phyloP scores from a whole-genome alignment of 2,888 invertebrate genomes.

The Meta bourneti region DNA sequence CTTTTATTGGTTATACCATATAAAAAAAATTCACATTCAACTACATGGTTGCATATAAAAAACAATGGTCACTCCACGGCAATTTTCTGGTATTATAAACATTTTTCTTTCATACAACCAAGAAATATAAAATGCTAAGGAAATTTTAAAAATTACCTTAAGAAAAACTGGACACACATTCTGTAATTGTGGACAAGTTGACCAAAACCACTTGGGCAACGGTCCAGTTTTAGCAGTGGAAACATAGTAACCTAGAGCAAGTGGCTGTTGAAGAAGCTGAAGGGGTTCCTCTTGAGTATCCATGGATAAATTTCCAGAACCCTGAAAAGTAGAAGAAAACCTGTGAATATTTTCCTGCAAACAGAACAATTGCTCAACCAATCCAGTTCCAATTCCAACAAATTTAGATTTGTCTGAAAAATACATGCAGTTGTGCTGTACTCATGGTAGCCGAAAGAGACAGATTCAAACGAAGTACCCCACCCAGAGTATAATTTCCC shows the following conservation, averaged over 20 bases:
- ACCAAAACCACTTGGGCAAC: conserved; percentile 92
- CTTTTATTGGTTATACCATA: too few relatives aligned
- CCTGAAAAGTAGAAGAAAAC: conserved; percentile 64
- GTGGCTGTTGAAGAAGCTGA: conserved; percentile 96
- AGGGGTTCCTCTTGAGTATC: conserved; percentile 87
- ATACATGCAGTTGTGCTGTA: too few relatives aligned
- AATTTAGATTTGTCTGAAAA: too few relatives aligned
- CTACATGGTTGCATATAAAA: too few relatives aligned
- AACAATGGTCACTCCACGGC: too few relatives aligned
- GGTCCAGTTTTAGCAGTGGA: conserved; percentile 96
- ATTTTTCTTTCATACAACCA: not conserved
- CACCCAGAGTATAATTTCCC: too few relatives aligned
- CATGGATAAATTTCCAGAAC: conserved; percentile 77
- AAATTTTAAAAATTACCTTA: conserved; percentile 83
- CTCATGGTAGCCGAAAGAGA: too few relatives aligned
- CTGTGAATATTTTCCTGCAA: not conserved
- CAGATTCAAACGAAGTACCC: too few relatives aligned
- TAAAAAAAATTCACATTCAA: too few relatives aligned
- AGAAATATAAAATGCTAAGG: not conserved
- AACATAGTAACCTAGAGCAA: conserved; percentile 97
- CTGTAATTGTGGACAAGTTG: conserved; percentile 95
- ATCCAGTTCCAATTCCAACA: not conserved
- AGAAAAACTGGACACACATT: conserved; percentile 95
- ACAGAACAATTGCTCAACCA: not conserved
- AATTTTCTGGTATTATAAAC: too few relatives aligned